Base-by-base conservation (phyloP, 2,888 invertebrate species). In the Osmoderma eremita region DNA sequence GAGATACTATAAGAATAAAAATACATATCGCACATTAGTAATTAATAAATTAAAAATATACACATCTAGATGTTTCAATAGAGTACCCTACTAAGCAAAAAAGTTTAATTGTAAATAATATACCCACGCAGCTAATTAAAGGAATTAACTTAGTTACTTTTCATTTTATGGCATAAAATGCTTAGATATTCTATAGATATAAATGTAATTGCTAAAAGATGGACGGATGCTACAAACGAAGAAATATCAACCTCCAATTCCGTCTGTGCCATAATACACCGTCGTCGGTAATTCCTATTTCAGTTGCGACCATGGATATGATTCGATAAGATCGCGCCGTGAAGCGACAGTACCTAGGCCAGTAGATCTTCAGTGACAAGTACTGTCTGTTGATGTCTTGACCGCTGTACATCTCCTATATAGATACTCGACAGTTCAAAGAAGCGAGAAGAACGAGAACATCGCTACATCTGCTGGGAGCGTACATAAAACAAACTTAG, bases 401-500 rank as follows among this genome's bases (percentile, higher is more conserved):
- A 58, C 58, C 58, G 30, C 58, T 39, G 58, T 24, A 58, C 58
- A 41, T 42, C 17, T 15, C 30, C 36, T 13, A 22, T 5, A 45
- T 13, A 58, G 42, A 30, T 58, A 15, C 41, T 58, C 30, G 58
- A 58, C 42, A 45, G 58, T 58, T 58, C 58, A 58, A 58, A 58
- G 58, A 13, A 58, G 10, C 15, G 45, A 24, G 42, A 58, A 58
- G 58, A 58, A 58, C 45, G 24, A 58, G 5, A 20, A 48, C 20
- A 12, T 39, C 58, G 8, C 30, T 36, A 15, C 36, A 36, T n/a
- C 41, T 42, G 18, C 15, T 53, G 13, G 39, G 12, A 24, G 45
- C 22, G 24, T 41, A 24, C 49, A 73, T 75, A 73, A 75, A 75
- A 75, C 74, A 75, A 75, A 75, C 75, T 75, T 74, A 72, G 75